A percentile compares a stretch with the other conserved stretches of the same genome.
Evolutionary conservation across 2,888 invertebrate genomes (phyloP).

Genomic region (Drepanosiphum platanoidis): DNA sequence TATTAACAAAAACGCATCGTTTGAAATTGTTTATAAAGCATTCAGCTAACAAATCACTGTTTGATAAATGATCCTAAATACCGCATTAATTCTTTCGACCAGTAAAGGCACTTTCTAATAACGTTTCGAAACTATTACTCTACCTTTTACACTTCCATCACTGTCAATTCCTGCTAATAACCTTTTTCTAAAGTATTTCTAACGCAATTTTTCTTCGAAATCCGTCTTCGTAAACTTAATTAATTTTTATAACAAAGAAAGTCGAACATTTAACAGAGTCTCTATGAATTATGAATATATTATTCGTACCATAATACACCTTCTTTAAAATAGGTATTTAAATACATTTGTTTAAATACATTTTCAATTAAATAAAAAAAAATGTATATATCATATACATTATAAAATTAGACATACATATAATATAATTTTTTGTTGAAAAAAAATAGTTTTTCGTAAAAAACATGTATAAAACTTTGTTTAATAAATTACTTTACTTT

Average conservation of each 20-base stretch:
- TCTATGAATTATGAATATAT: neutral
- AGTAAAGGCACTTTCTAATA: slow-evolving; percentile 45
- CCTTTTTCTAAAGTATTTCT: slow-evolving; percentile 28
- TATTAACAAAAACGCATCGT: slow-evolving; percentile 16
- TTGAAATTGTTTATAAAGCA: neutral
- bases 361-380: neutral
- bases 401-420: no score
- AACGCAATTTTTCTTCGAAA: slow-evolving; percentile 21
- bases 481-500: slow-evolving; percentile 56
- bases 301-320: neutral
- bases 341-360: neutral
- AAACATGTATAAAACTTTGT: neutral
- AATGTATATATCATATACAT: no score
- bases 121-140: slow-evolving; percentile 38
- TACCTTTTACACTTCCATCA: slow-evolving; percentile 49
- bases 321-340: neutral
- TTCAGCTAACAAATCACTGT: slow-evolving; percentile 20
- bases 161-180: slow-evolving; percentile 36
- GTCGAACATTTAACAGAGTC: neutral
- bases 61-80: slow-evolving; percentile 50
- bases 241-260: neutral
- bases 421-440: no score
- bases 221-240: neutral
- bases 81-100: slow-evolving; percentile 36
- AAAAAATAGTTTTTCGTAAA: no score